Conservation (phyloP, 2,888 invertebrate species). For the Miltochrista miniata region DNA sequence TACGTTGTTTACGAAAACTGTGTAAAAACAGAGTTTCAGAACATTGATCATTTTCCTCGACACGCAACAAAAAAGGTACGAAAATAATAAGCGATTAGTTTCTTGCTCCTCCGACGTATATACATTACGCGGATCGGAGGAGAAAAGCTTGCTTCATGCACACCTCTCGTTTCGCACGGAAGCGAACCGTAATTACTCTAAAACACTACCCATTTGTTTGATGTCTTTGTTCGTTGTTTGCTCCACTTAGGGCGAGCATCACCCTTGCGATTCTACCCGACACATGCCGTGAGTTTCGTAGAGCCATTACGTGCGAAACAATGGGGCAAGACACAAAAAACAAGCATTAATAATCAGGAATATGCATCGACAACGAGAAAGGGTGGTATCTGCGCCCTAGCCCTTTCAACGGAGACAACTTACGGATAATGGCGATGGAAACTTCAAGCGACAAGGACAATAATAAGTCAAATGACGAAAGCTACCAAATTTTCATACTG, state of each 20-base stretch:
- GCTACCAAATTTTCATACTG: slow-evolving; percentile 41
- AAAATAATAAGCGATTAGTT: slow-evolving; percentile 71
- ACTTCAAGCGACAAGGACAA: slow-evolving; percentile 65
- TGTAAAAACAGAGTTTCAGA: slow-evolving; percentile 53
- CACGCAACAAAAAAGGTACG: slow-evolving; percentile 65
- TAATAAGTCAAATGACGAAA: slow-evolving; percentile 53
- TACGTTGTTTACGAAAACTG: slow-evolving; percentile 52
- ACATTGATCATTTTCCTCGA: slow-evolving; percentile 63
- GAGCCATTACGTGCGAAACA: slow-evolving; percentile 75
- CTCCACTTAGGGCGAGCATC: slow-evolving; percentile 80
- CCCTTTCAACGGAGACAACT: slow-evolving; percentile 57
- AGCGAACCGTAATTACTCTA: slow-evolving; percentile 82
- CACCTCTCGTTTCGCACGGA: slow-evolving; percentile 79
- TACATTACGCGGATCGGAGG: slow-evolving; percentile 55
- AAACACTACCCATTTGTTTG: slow-evolving; percentile 84
- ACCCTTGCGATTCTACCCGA: slow-evolving; percentile 74
- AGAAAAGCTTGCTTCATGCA: slow-evolving; percentile 61
- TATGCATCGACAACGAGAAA: slow-evolving; percentile 73
- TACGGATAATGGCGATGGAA: slow-evolving; percentile 63
- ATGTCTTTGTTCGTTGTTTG: slow-evolving; percentile 83
- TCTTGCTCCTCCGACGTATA: slow-evolving; percentile 46
- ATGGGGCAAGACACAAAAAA: slow-evolving; percentile 77
- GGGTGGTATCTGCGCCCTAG: slow-evolving; percentile 53
- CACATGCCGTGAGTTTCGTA: slow-evolving; percentile 75
- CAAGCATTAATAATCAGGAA: slow-evolving; percentile 81